phyloP scores from a whole-genome alignment of 2,888 invertebrate genomes.

The Cataglyphis altisquamis region DNA sequence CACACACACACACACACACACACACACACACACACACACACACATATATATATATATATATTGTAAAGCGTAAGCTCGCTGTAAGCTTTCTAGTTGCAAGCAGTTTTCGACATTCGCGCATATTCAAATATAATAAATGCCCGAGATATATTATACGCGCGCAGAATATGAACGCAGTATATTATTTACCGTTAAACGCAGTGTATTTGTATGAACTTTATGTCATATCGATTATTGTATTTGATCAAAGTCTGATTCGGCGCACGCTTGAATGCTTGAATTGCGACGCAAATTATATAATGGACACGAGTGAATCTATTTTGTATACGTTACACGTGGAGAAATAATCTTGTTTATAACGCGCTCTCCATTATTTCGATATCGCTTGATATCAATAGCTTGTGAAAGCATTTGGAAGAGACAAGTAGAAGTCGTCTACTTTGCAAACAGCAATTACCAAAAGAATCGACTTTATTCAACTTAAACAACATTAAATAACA shows the following conservation, averaged over 20 bases:
- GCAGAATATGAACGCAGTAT: background rate
- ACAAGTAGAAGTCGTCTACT: background rate
- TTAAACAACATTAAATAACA: background rate
- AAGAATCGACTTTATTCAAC: background rate
- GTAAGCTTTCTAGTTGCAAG: background rate
- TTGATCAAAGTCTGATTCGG: background rate
- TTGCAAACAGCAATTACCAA: background rate
- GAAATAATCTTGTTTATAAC: slow-evolving; percentile 10
- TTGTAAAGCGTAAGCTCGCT: background rate
- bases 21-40: no score
- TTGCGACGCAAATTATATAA: background rate
- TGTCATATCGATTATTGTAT: background rate
- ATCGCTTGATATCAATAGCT: background rate
- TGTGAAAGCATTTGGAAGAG: background rate
- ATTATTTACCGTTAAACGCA: no score
- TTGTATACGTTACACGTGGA: slow-evolving; percentile 1
- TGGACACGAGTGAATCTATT: background rate
- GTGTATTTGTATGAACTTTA: background rate
- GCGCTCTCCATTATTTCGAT: background rate
- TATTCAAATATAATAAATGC: background rate
- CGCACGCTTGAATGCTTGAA: background rate
- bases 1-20: no score
- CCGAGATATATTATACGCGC: background rate
- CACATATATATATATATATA: background rate
- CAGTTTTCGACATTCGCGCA: background rate